Percentiles rank a stretch among this genome's conserved stretches.
These are phyloP conservation scores for Spilarctia lutea DNA, from an alignment of 2,888 invertebrate genomes.

Conservation along the genomic window DNA sequence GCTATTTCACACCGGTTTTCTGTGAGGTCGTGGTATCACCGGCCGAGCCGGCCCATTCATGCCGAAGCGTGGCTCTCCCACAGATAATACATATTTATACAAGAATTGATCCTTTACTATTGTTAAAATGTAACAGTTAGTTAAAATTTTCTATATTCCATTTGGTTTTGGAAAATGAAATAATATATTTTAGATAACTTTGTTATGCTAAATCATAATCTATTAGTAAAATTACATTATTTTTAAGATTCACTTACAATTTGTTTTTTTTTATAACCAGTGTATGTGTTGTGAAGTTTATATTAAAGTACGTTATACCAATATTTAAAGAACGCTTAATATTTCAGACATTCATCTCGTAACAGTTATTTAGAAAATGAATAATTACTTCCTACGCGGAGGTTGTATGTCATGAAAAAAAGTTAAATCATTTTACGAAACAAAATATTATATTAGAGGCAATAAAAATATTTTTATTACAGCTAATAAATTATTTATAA, in stretches of 20 bases:
- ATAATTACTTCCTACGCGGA: slow-evolving; percentile 13
- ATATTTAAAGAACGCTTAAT: neutral
- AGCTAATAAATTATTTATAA: neutral
- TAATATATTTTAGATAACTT: no score
- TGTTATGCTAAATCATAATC: no score
- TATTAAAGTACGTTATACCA: neutral
- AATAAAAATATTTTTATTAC: slow-evolving; percentile 2
- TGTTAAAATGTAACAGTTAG: no score
- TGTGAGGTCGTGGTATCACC: no score
- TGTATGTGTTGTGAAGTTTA: neutral
- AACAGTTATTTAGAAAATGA: slow-evolving; percentile 15
- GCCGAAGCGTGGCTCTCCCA: no score
- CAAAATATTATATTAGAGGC: neutral
- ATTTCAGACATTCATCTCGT: neutral
- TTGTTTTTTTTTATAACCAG: neutral
- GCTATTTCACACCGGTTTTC: no score
- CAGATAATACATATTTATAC: no score
- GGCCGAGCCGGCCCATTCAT: no score
- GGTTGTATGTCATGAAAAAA: slow-evolving; percentile 1
- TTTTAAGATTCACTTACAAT: neutral
- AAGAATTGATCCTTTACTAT: no score
- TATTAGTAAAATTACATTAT: no score
- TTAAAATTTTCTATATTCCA: no score
- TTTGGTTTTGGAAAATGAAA: no score
- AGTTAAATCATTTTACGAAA: slow-evolving; percentile 18